Conservation (phyloP, 2,888 invertebrate genomes). For the Copidosoma aretas region DNA sequence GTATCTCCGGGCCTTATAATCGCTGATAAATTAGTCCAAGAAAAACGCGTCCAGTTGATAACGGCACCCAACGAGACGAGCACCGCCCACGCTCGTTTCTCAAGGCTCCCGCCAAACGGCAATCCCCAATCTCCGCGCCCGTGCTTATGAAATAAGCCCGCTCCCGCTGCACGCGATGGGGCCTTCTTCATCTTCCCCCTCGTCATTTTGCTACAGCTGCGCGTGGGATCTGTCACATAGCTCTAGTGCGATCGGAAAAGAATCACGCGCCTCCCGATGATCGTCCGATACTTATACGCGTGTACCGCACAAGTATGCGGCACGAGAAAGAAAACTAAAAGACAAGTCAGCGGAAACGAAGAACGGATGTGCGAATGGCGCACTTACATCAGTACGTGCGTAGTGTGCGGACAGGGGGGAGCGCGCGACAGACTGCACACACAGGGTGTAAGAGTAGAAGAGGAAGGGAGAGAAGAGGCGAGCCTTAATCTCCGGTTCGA, state of each 20-base stretch:
- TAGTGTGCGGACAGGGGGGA: not conserved
- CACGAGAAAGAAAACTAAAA: not conserved
- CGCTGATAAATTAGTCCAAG: constrained; percentile 20
- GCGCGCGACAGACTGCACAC: no score
- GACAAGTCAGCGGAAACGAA: not conserved
- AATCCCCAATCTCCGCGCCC: constrained; percentile 18
- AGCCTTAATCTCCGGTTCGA: constrained; percentile 45
- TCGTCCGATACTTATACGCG: no score
- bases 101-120: constrained; percentile 16
- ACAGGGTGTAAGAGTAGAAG: not conserved
- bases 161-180: not conserved
- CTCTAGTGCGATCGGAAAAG: no score
- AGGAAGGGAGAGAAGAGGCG: not conserved
- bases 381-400: not conserved
- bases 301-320: no score
- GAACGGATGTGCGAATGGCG: not conserved
- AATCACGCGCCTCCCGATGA: no score
- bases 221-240: no score
- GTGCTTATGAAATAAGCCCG: constrained; percentile 28
- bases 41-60: constrained; percentile 36
- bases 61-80: not conserved
- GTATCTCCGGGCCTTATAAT: constrained; percentile 12
- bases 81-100: not conserved
- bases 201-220: no score
- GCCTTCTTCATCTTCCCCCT: no score